phyloP scores from a whole-genome alignment of 53 echinoderm and acorn worm genomes.

The Actinopyga echinites region DNA sequence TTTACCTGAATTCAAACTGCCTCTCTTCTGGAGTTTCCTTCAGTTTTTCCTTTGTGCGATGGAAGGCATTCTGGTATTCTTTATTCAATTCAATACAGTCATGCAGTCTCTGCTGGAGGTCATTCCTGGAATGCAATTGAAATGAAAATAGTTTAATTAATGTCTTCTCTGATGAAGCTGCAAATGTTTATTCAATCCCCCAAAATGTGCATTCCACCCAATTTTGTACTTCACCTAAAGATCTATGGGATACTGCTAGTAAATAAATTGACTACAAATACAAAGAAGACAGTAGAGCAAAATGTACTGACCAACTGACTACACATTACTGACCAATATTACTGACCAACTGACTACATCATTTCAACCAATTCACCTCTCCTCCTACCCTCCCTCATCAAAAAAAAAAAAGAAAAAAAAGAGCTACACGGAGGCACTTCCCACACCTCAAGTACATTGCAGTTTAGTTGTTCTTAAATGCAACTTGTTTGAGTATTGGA shows the following conservation, averaged over 20 bases:
- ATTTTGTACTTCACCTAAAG: background rate
- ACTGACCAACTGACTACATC: no score
- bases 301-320: no score
- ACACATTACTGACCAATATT: no score
- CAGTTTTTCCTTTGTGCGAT: constrained; percentile 89
- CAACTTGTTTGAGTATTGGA: no score
- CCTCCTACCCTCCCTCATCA: no score
- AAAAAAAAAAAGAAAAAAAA: no score
- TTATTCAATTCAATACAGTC: constrained; percentile 92
- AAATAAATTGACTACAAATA: background rate
- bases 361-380: no score
- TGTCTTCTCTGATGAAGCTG: background rate
- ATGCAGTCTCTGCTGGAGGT: constrained; percentile 82
- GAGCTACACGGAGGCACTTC: no score
- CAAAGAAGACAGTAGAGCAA: no score
- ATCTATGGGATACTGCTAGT: background rate
- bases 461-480: no score
- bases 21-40: constrained; percentile 97
- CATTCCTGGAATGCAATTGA: constrained; percentile 55
- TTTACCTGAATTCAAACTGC: constrained; percentile 99
- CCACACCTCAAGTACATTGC: no score
- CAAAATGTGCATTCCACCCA: background rate
- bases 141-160: background rate
- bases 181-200: no score
- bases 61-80: constrained; percentile 95